Base-by-base conservation (phyloP, 2,113 vertebrate genomes). In the Myrmophylax atrothorax region DNA sequence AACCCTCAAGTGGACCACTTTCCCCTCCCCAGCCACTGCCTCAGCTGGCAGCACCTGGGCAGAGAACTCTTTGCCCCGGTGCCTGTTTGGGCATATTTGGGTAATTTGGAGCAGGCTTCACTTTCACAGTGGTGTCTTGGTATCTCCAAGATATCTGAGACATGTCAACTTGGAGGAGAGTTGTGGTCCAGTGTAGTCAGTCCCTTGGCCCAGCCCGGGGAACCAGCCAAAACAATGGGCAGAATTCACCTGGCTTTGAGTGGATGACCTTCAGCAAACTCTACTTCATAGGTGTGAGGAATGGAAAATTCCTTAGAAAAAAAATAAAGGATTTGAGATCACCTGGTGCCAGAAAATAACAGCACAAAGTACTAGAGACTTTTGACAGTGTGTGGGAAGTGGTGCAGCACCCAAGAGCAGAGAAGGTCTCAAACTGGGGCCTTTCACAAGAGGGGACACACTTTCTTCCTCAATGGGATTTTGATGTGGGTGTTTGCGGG, bases 1-100 rank as follows among this genome's bases (percentile, higher is more conserved):
- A 8, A 0, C 18, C 22, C 42, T 70, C 56, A 42, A 22, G 8
- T 3, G 5, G 31, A 9, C 47, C 0, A 0, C 7, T 2, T 20
- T 64, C 5, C 7, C 26, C 33, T 49, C 7, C 13, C 9, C 4
- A 5, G 31, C 50, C 11, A 7, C 18, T 17, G 26, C n/a, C n/a
- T 53, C 1, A 0, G 14, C 46, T 18, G 23, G 18, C 31, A 52
- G 52, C 44, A 35, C 9, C 7, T 0, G 8, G 0, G 14, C 31
- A 0, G 1, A 38, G 24, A 33, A 14, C 24, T 12, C 38, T 14
- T 63, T 17, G 12, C n/a, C 3, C 3, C 37, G 0, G 0, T 52
- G 53, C 7, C 55, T 49, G 17, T 55, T 47, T 17, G 63, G 47
- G 11, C 29, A 26, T 6, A 23, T 49, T 38, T 46, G 38, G 42